phyloP scores from a whole-genome alignment of 2,888 invertebrate species.

The Argynnis bischoffii region DNA sequence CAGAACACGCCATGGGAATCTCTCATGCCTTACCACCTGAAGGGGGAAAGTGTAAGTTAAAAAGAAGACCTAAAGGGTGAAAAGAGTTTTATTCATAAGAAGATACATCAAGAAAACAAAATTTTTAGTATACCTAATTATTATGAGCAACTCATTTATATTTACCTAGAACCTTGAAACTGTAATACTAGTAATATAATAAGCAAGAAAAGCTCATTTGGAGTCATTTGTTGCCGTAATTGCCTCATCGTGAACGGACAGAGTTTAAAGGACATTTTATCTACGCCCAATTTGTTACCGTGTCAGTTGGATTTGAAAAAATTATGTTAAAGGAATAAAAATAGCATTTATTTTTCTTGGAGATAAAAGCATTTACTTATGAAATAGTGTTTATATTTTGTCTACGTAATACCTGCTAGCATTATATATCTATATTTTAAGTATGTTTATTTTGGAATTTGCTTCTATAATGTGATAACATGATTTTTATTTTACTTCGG shows the following conservation, averaged over 20 bases:
- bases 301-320: slow-evolving; percentile 23
- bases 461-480: no score
- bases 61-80: no score
- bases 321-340: slow-evolving; percentile 17
- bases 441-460: no score
- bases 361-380: slow-evolving; percentile 1
- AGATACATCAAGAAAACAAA: no score
- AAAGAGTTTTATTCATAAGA: no score
- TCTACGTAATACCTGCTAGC: no score
- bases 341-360: slow-evolving; percentile 13
- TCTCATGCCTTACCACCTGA: no score
- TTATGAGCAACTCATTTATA: slow-evolving; percentile 3
- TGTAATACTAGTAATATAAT: slow-evolving; percentile 20
- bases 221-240: slow-evolving; percentile 39
- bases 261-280: slow-evolving; percentile 34
- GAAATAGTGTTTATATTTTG: not conserved
- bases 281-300: slow-evolving; percentile 24
- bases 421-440: no score
- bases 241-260: slow-evolving; percentile 34
- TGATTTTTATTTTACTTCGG: no score
- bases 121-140: no score
- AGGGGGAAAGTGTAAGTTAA: no score
- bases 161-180: slow-evolving; percentile 24
- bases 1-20: no score
- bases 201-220: slow-evolving; percentile 29